A percentile compares a stretch with the other conserved stretches of the same genome.
Conservation (phyloP, 2,888 invertebrate species). For the Lagria hirta region DNA sequence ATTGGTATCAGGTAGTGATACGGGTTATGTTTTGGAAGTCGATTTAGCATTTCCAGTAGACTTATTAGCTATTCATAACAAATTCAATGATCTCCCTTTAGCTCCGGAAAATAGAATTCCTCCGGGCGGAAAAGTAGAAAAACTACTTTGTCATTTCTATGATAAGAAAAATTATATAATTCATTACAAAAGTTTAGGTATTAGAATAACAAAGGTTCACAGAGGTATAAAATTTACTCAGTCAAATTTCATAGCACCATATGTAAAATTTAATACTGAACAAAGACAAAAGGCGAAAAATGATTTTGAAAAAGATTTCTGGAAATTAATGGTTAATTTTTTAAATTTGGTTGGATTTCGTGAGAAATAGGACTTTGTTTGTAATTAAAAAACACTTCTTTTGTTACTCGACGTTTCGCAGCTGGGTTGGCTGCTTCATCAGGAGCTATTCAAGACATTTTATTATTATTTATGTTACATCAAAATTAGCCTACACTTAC, state of each 20-base stretch:
- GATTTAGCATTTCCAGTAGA: slow-evolving; percentile 26
- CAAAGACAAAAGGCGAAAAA: slow-evolving; percentile 24
- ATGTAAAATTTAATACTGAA: slow-evolving; percentile 27
- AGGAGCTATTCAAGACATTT: no score
- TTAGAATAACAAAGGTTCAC: slow-evolving; percentile 22
- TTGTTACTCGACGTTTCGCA: no score
- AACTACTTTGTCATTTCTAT: slow-evolving; percentile 23
- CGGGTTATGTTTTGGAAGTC: slow-evolving; percentile 25
- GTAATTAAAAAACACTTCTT: no score
- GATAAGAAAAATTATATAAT: slow-evolving; percentile 22
- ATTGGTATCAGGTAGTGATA: slow-evolving; percentile 22
- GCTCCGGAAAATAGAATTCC: slow-evolving; percentile 24
- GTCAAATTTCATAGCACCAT: slow-evolving; percentile 27
- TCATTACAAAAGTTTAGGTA: slow-evolving; percentile 23
- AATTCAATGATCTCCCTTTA: slow-evolving; percentile 22
- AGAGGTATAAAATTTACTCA: slow-evolving; percentile 27
- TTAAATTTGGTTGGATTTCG: no score
- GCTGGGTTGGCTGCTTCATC: no score
- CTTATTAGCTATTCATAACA: slow-evolving; percentile 23
- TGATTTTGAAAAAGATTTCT: slow-evolving; percentile 17
- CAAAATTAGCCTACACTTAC: no score
- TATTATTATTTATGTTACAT: no score
- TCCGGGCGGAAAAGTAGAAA: slow-evolving; percentile 23
- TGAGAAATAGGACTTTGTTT: no score
- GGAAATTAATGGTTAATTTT: slow-evolving; percentile 20